Evolutionary conservation across 2,797 vertebrate genomes (phyloP), one percentile per base, ranked within the genome.

Genomic region (Pristis pectinata): DNA sequence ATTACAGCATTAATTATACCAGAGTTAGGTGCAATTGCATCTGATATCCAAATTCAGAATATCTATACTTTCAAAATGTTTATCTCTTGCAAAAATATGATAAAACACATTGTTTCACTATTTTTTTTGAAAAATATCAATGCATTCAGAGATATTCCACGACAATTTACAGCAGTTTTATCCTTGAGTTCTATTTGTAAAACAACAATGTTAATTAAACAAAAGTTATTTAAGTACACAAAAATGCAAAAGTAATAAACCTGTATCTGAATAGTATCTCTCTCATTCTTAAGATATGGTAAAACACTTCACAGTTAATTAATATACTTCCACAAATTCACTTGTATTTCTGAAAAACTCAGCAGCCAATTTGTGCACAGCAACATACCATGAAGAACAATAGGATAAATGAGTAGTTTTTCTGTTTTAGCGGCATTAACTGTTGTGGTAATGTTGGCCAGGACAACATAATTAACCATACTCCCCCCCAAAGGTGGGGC

Each of bases 21-120:
- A 64, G 89, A 27, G 30, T 70, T 49, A 74, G 92, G 41, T 30
- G 93, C 67, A 93, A 34, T 53, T 93, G 41, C 92, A 74, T 74
- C n/a, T 34, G 92, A 93, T 64, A 49, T 72, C 64, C 24, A 93
- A n/a, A 37, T 72, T 72, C 41, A 93, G 49, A 74, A 93, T 72
- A 49, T 70, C 64, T 44, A 72, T 44, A 10, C 30, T 30, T 49
- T 70, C 41, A 74, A 30, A 59, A 74, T 93, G 22, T 30, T 93
- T 61, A 19, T 15, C 30, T 19, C 53, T 15, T 59, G 34, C 17
- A 87, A 56, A n/a, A 64, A 87, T 27, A 85, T 37, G 85, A 61
- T 64, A 37, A 89, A 22, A 34, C 56, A 64, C 24, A 53, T 3
- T 2, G 19, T 49, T 83, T 83, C 49, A 85, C 9, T 13, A 8